Evolutionary conservation across 2,888 invertebrate genomes (phyloP), one percentile per base, ranked within the genome.

Genomic region (Leucoma salicis): DNA sequence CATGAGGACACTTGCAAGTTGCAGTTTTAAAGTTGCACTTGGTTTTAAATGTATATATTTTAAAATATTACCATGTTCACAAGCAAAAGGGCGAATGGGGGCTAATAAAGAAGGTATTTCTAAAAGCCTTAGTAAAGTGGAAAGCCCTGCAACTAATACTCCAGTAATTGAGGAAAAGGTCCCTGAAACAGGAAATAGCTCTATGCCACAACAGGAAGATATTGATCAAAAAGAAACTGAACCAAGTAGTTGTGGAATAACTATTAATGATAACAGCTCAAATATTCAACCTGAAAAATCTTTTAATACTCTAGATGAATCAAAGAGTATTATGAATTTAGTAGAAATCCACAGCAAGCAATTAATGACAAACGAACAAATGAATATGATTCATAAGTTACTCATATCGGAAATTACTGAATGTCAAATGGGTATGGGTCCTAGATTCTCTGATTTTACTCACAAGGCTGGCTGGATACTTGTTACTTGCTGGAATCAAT

Each of bases 11-110:
- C 11, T 41, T 8, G 21, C 8, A 15, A 14, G 3, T 1, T 28
- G 13, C 10, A 25, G 42, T 12, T 42, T 31, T 7, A 46, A 31
- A 31, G 42, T 32, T 14, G 27, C 27, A 25, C 12, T 41, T 15
- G 41, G 41, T 11, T 41, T 31, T 14, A 36, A 24, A 39, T 29
- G 16, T 31, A 28, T 40, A 24, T 27, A 16, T 32, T 27, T 35
- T 15, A 13, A 40, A 29, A 40, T 40, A 3, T 14, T 14, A 15
- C 31, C 12, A 1, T 5, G 14, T 5, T 14, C 13, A 4, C 14
- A 29, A 29, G 4, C 14, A 29, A 7, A 2, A 13, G n/a, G 10
- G 2, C 4, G 1, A 14, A 13, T 1, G 14, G 2, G 7, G 5
- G 14, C 3, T 14, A 29, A 13, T 29, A 29, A 29, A 13, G 14